Percentiles rank a stretch among this genome's conserved stretches.
These are phyloP conservation scores for Bellardia pandia DNA, from an alignment of 2,888 invertebrate species.

Conservation along the genomic window DNA sequence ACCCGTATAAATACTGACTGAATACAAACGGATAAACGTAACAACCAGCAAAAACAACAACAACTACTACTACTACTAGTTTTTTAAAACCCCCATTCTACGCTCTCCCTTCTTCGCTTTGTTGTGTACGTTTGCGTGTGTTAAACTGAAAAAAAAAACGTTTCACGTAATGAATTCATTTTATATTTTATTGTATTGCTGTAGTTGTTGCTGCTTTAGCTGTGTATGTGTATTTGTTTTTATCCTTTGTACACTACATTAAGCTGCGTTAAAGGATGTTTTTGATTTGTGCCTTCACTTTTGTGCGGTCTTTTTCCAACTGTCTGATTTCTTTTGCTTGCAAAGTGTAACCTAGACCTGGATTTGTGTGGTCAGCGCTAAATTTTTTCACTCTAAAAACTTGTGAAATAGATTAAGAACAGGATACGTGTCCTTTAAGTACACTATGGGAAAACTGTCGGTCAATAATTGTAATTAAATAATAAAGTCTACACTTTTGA, in stretches of 20 bases:
- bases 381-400: constrained; percentile 34
- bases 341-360: constrained; percentile 59
- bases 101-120: not conserved
- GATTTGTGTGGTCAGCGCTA: constrained; percentile 55
- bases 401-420: constrained; percentile 5
- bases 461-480: not conserved
- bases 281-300: constrained; percentile 58
- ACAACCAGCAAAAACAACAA: constrained; percentile 46
- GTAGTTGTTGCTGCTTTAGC: constrained; percentile 1
- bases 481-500: too few species aligned
- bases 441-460: not conserved
- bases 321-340: constrained; percentile 61
- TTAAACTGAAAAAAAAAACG: constrained; percentile 60
- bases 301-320: constrained; percentile 43
- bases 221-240: constrained; percentile 4
- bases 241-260: constrained; percentile 56
- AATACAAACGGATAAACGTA: constrained; percentile 65
- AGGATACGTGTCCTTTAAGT: not conserved
- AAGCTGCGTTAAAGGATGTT: constrained; percentile 58
- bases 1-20: constrained; percentile 70
- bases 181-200: constrained; percentile 58
- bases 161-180: constrained; percentile 71
- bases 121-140: constrained; percentile 32
- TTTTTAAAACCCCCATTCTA: not conserved
- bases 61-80: not conserved